Evolutionary conservation across 2,797 vertebrate genomes (phyloP).

Genomic region (Poecilia gillii): DNA sequence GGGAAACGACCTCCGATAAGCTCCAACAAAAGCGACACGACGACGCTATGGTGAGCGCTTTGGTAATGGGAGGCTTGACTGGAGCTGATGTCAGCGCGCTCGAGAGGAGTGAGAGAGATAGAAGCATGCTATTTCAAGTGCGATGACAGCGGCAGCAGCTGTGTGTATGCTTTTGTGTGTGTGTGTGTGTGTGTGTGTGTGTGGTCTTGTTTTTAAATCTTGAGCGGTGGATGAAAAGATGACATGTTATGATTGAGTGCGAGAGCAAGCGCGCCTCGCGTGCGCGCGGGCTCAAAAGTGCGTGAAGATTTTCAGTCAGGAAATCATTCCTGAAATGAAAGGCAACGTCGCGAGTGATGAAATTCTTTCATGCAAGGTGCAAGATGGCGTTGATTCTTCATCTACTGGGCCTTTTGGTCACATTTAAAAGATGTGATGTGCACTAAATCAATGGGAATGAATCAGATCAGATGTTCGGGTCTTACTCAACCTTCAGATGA

Average conservation of each 20-base stretch:
- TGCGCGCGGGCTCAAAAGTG: constrained; percentile 39
- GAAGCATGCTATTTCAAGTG: constrained; percentile 58
- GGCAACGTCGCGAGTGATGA: constrained; percentile 74
- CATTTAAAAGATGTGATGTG: constrained; percentile 69
- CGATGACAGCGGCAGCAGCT: constrained; percentile 28
- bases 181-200: constrained; percentile 38
- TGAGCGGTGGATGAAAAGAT: constrained; percentile 66
- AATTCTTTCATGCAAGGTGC: constrained; percentile 75
- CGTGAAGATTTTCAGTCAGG: constrained; percentile 67
- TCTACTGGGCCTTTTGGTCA: constrained; percentile 70
- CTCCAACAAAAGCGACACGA: constrained; percentile 60
- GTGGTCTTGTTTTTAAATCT: constrained; percentile 56
- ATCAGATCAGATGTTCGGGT: constrained; percentile 52
- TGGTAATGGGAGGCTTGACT: constrained; percentile 60
- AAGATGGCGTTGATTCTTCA: constrained; percentile 65
- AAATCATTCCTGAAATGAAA: constrained; percentile 78
- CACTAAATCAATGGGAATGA: constrained; percentile 59
- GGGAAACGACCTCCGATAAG: constrained; percentile 65
- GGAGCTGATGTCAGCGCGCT: constrained; percentile 50
- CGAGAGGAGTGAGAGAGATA: constrained; percentile 52
- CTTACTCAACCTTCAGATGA: constrained; percentile 43
- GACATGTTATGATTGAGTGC: constrained; percentile 58
- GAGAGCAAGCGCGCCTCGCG: constrained; percentile 15
- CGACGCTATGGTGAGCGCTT: constrained; percentile 46
- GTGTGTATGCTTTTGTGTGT: constrained; percentile 20